A percentile compares a stretch with the other conserved stretches of the same genome.
Evolutionary conservation across 2,797 vertebrate species (phyloP).

Genomic region (Cuniculus paca): DNA sequence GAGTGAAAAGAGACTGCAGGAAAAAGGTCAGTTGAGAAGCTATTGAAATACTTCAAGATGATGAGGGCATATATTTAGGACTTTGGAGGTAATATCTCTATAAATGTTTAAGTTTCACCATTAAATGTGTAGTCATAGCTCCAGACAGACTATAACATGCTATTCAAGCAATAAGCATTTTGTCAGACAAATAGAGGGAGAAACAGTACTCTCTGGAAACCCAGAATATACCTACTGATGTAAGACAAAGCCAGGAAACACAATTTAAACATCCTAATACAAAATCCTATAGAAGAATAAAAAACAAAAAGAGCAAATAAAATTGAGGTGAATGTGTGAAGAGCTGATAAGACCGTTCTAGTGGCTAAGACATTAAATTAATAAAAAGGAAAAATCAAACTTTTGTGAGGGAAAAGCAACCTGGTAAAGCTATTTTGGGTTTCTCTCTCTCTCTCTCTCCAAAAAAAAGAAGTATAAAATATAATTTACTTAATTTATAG

Average conservation of each 20-base stretch:
- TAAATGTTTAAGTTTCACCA: neutral
- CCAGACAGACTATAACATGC: rapidly evolving
- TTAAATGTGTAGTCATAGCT: neutral
- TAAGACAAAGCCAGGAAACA: conserved; percentile 67
- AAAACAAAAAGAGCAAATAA: conserved; percentile 77
- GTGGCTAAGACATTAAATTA: conserved; percentile 78
- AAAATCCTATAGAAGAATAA: conserved; percentile 77
- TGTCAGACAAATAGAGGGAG: conserved; percentile 61
- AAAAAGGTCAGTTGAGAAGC: neutral
- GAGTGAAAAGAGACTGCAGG: neutral
- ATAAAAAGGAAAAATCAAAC: conserved; percentile 67
- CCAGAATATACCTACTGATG: conserved; percentile 55
- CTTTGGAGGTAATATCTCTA: neutral
- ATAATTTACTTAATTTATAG: conserved; percentile 58
- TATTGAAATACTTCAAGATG: neutral
- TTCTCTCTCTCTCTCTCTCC: neutral
- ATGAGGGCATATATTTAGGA: neutral
- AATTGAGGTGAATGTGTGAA: conserved; percentile 73
- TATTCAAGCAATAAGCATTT: conserved; percentile 68
- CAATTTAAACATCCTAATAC: conserved; percentile 57
- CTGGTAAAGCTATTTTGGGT: neutral
- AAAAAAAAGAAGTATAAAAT: conserved; percentile 66
- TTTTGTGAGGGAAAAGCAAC: conserved; percentile 51
- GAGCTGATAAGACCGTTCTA: conserved; percentile 76
- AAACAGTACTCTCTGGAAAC: conserved; percentile 60